A percentile compares a stretch with the other conserved stretches of the same genome.
Conservation (phyloP, 1,140 invertebrate genomes). For the Heliconius nattereri region DNA sequence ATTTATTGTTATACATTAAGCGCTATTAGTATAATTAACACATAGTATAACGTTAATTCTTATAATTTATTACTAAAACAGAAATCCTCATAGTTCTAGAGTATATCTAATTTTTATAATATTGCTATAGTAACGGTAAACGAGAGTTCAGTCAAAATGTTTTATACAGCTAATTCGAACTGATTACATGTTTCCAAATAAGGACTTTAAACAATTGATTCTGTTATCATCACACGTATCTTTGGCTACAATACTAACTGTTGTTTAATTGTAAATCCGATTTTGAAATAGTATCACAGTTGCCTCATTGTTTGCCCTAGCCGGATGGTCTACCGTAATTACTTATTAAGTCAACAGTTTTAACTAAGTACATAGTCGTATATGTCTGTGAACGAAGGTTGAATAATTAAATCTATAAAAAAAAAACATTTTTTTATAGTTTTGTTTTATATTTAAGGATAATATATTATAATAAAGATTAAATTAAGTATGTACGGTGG, state of each 20-base stretch:
- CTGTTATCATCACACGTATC: conserved; percentile 43
- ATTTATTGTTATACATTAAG: too few relatives aligned
- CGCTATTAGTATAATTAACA: neutral
- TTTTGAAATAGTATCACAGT: conserved; percentile 59
- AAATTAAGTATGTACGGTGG: neutral
- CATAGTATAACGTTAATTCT: neutral
- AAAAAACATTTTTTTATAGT: too few relatives aligned
- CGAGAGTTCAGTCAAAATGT: neutral
- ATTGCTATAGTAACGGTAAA: neutral
- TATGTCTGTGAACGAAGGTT: neutral
- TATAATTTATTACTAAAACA: neutral
- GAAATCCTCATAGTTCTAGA: neutral
- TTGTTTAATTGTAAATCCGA: conserved; percentile 60
- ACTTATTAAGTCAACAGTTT: conserved; percentile 21
- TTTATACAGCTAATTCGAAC: neutral
- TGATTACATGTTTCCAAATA: conserved; percentile 28
- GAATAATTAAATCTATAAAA: neutral
- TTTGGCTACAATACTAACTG: conserved; percentile 37
- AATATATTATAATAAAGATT: conserved; percentile 19
- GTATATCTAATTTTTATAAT: neutral
- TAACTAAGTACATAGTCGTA: neutral
- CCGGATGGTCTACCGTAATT: conserved; percentile 53
- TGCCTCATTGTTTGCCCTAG: conserved; percentile 53
- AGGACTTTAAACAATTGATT: conserved; percentile 32
- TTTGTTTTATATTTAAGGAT: neutral